Evolutionary conservation across 2,888 invertebrate species (phyloP), one percentile per base, ranked within the genome.

Genomic region (Shargacucullia verbasci): DNA sequence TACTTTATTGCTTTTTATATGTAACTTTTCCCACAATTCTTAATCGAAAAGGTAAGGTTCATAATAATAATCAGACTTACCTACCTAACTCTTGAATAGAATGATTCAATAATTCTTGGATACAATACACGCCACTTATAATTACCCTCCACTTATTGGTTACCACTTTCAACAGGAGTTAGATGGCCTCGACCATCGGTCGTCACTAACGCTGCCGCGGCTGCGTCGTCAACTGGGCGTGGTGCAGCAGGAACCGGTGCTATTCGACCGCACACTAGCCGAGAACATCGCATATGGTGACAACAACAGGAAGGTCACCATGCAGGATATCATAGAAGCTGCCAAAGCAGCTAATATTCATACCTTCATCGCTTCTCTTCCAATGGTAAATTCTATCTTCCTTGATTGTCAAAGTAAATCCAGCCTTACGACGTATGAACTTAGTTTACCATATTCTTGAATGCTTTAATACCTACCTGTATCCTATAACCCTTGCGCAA

Each of bases 271-370:
- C 54, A 97, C 97, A 25, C 96, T 98, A 47, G 96, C 95, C 0
- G 97, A 98, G 81, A 98, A 98, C 85, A 98, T 98, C 73, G 96
- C 97, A 0, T 98, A 98, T 83, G 98, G 98, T 4, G 97, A 97
- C 84, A 97, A 97, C 85, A 94, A 91, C 65, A 94, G 97, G 13
- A 90, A 94, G 29, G 95, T 97, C 43, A 82, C 95, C 33, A 96
- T 96, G 95, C 94, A 95, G 37, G 97, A 98, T 80, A 95, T 98
- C 57, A 96, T 97, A 15, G 94, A 95, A 57, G 96, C 97, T 0
- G 96, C 97, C 1, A 96, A 96, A 80, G 95, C 95, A 70, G 96
- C 98, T 8, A 98, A 98, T 78, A 97, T 98, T 68, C 98, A 98
- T 84, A 95, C 94, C 70, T 98, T 98, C 79, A 96, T 98, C 44